Percentiles rank a stretch among this genome's conserved stretches.
These are phyloP conservation scores for Drosophila limbata DNA, from an alignment of 2,888 invertebrate species.

Conservation along the genomic window DNA sequence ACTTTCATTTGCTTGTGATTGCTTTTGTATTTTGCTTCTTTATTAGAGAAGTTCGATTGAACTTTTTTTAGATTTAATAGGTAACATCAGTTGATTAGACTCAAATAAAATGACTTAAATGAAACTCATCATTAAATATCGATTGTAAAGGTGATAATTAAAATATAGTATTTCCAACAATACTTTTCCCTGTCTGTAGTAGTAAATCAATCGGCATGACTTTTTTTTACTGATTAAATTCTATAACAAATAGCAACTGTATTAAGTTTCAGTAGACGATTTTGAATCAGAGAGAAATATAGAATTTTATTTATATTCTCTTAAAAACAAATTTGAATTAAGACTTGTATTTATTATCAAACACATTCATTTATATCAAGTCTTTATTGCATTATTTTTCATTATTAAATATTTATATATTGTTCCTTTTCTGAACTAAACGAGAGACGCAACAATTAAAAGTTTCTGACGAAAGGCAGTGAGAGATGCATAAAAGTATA, in stretches of 20 bases:
- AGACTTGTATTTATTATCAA: not conserved
- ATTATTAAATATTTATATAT: too few relatives aligned
- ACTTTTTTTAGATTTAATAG: not conserved
- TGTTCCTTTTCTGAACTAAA: constrained; percentile 4
- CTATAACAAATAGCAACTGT: not conserved
- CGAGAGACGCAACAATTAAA: constrained; percentile 18
- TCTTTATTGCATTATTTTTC: too few relatives aligned
- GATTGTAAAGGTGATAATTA: not conserved
- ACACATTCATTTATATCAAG: too few relatives aligned
- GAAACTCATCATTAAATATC: too few relatives aligned
- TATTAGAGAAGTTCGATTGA: not conserved
- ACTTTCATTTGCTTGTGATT: constrained; percentile 12
- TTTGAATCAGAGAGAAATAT: too few relatives aligned
- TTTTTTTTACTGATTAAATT: too few relatives aligned
- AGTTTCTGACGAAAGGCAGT: constrained; percentile 2
- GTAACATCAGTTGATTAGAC: not conserved
- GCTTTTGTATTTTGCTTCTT: not conserved
- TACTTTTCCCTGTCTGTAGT: not conserved
- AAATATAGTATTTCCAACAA: not conserved
- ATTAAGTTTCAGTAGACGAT: not conserved
- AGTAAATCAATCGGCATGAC: not conserved
- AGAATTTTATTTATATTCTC: too few relatives aligned
- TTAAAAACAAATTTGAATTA: too few relatives aligned
- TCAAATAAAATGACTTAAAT: not conserved
- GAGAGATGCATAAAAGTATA: not conserved